A percentile compares a stretch with the other conserved stretches of the same genome.
phyloP scores from a whole-genome alignment of 2,888 invertebrate species.

The Idaea straminata region DNA sequence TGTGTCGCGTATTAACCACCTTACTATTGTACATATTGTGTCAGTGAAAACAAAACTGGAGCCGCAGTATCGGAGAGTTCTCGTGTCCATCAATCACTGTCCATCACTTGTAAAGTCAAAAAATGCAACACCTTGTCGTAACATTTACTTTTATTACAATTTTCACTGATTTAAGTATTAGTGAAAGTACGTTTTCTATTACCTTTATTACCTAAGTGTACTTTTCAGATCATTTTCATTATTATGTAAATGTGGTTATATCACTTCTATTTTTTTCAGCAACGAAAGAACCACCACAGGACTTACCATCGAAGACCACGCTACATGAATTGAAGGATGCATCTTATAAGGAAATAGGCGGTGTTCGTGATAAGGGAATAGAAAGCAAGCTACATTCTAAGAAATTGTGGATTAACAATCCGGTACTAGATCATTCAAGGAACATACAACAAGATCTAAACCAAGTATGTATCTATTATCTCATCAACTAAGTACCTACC shows the following conservation, averaged over 20 bases:
- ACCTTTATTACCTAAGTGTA: background rate
- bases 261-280: conserved; percentile 27
- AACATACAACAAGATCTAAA: background rate
- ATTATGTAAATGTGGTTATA: background rate
- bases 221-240: background rate
- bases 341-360: conserved; percentile 15
- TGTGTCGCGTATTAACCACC: background rate
- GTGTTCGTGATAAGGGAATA: background rate
- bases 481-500: too few relatives aligned
- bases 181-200: background rate
- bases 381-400: background rate
- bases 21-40: background rate
- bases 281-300: conserved; percentile 33
- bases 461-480: background rate
- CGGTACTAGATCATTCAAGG: background rate
- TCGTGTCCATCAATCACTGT: background rate
- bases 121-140: background rate
- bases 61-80: background rate
- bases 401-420: background rate
- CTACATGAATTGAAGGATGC: conserved; percentile 11
- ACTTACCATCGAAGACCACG: conserved; percentile 26
- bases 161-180: background rate
- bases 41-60: background rate
- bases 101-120: background rate
- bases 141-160: background rate